These are phyloP conservation scores for Menidia beryllina DNA, from an alignment of 2,113 vertebrate species.

Conservation along the genomic window DNA sequence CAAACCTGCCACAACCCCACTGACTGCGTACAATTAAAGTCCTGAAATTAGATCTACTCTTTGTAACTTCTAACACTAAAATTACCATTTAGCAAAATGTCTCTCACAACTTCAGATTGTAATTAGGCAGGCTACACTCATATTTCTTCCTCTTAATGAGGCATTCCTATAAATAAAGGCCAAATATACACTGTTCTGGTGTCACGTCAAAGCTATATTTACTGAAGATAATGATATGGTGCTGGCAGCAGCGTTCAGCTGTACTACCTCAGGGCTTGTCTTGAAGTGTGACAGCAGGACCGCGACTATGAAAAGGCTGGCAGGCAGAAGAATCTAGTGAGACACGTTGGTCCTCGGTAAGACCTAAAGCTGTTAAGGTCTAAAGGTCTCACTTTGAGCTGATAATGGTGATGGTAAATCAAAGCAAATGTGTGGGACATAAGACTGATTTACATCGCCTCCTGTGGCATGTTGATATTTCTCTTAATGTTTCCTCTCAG, in stretches of 20 bases:
- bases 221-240: constrained; percentile 74
- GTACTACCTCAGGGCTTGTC: constrained; percentile 57
- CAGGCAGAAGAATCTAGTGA: constrained; percentile 16
- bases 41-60: constrained; percentile 59
- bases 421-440: constrained; percentile 61
- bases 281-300: constrained; percentile 60
- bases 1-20: constrained; percentile 37
- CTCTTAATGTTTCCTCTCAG: constrained; percentile 67
- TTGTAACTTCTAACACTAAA: constrained; percentile 59
- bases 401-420: constrained; percentile 72
- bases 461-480: constrained; percentile 57
- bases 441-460: constrained; percentile 67
- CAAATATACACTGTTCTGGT: constrained; percentile 69
- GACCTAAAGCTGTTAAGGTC: constrained; percentile 61
- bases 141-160: constrained; percentile 76
- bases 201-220: constrained; percentile 77
- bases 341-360: constrained; percentile 19
- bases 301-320: constrained; percentile 42
- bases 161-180: constrained; percentile 75
- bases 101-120: constrained; percentile 60
- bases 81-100: constrained; percentile 68
- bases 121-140: constrained; percentile 72
- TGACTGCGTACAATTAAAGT: constrained; percentile 65
- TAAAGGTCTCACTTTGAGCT: constrained; percentile 60
- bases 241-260: constrained; percentile 55